These are phyloP conservation scores for Imbricaverruca yamaguchii DNA, from an alignment of 2,888 invertebrate genomes.

Conservation along the genomic window DNA sequence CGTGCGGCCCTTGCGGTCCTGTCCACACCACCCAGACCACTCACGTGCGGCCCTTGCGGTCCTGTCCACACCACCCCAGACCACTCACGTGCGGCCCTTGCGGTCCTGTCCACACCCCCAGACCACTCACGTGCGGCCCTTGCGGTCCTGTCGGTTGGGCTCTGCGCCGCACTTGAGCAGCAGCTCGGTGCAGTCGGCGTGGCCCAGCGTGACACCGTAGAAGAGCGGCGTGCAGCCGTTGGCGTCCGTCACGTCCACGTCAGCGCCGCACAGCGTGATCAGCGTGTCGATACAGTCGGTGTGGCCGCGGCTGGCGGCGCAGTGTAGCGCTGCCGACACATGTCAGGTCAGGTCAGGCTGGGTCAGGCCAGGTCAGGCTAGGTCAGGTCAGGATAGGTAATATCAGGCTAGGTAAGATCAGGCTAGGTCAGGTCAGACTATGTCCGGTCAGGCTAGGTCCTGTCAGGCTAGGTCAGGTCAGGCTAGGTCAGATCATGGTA, in stretches of 20 bases:
- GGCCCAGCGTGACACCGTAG: slow-evolving; percentile 92
- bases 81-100: too few relatives aligned
- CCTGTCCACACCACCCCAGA: too few relatives aligned
- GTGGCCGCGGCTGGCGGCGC: slow-evolving; percentile 93
- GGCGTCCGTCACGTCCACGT: slow-evolving; percentile 79
- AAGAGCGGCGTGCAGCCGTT: slow-evolving; percentile 95
- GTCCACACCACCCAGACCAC: too few relatives aligned
- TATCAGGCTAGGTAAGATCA: too few relatives aligned
- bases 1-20: too few relatives aligned
- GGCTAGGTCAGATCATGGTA: too few relatives aligned
- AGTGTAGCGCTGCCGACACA: slow-evolving; percentile 65
- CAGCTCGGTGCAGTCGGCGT: slow-evolving; percentile 83
- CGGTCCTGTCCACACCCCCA: too few relatives aligned
- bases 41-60: too few relatives aligned
- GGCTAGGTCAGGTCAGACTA: too few relatives aligned
- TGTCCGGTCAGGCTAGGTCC: too few relatives aligned
- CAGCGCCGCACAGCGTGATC: slow-evolving; percentile 76
- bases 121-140: slow-evolving; percentile 65
- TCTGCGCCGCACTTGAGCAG: slow-evolving; percentile 84
- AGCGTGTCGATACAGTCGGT: slow-evolving; percentile 82
- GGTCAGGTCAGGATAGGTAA: neutral
- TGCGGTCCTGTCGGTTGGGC: slow-evolving; percentile 85
- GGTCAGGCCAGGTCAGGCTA: neutral
- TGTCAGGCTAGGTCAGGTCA: too few relatives aligned
- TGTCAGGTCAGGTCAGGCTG: neutral